These are phyloP conservation scores for Tetranychus piercei DNA, from an alignment of 2,888 invertebrate genomes.

Conservation along the genomic window DNA sequence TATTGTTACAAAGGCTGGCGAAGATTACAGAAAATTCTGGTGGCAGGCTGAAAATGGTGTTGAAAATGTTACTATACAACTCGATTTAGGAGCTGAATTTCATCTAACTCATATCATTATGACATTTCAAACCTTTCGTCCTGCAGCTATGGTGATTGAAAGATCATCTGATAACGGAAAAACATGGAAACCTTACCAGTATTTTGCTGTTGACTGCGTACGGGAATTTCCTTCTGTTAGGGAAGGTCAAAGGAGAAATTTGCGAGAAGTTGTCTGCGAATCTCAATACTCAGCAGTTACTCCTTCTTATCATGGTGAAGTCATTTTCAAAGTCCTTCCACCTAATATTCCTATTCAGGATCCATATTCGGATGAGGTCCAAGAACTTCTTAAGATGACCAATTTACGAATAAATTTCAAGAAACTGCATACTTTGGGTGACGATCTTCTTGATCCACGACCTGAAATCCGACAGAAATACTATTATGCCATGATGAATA, in stretches of 20 bases:
- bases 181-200: conserved; percentile 86
- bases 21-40: conserved; percentile 41
- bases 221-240: conserved; percentile 67
- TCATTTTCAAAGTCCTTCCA: conserved; percentile 49
- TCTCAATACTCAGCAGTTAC: conserved; percentile 79
- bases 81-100: conserved; percentile 95
- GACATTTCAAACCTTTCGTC: conserved; percentile 91
- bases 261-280: conserved; percentile 88
- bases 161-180: conserved; percentile 83
- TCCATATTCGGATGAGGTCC: conserved; percentile 51
- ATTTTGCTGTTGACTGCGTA: conserved; percentile 87
- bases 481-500: conserved; percentile 90
- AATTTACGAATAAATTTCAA: conserved; percentile 91
- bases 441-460: conserved; percentile 76
- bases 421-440: conserved; percentile 85
- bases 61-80: conserved; percentile 73
- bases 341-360: conserved; percentile 41
- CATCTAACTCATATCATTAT: conserved; percentile 98
- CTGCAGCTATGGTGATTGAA: conserved; percentile 94
- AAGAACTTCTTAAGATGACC: conserved; percentile 87
- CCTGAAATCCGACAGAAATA: conserved; percentile 95
- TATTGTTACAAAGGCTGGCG: conserved; percentile 57
- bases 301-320: conserved; percentile 86
- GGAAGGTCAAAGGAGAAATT: conserved; percentile 47
- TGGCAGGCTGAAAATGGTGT: conserved; percentile 98